A percentile compares a stretch with the other conserved stretches of the same genome.
Evolutionary conservation across 2,113 vertebrate genomes (phyloP).

Genomic region (Recurvirostra avosetta): DNA sequence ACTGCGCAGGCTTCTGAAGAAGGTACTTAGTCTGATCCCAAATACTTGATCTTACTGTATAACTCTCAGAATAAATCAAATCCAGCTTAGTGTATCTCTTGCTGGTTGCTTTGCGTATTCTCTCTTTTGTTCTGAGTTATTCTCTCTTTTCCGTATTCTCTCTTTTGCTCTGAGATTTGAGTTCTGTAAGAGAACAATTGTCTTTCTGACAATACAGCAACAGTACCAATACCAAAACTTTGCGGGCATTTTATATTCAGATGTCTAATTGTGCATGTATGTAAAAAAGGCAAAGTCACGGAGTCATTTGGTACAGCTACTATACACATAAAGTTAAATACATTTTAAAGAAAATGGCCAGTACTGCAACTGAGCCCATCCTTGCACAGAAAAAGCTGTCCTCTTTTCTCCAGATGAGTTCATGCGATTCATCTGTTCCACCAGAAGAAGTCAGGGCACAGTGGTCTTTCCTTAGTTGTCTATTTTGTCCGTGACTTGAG

Average conservation of each 20-base stretch:
- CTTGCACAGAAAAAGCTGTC: neutral
- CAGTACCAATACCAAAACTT: neutral
- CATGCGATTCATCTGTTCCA: neutral
- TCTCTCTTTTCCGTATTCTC: too few species aligned
- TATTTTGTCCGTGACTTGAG: neutral
- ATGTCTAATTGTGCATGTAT: neutral
- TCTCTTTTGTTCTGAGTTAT: neutral
- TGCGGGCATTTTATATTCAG: neutral
- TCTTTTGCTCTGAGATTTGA: neutral
- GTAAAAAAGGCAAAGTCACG: neutral
- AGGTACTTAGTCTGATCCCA: neutral
- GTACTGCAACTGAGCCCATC: neutral
- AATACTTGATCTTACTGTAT: neutral
- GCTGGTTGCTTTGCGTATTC: neutral
- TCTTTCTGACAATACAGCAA: neutral
- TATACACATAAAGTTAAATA: neutral
- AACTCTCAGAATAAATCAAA: neutral
- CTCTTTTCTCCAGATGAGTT: neutral
- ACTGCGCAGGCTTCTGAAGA: neutral
- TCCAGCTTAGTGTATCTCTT: neutral
- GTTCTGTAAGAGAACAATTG: neutral
- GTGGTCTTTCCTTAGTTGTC: neutral
- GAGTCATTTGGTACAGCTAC: neutral
- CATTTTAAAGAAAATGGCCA: neutral
- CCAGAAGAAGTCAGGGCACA: neutral